phyloP scores from a whole-genome alignment of 2,888 invertebrate genomes.

The Tridacna crocea region DNA sequence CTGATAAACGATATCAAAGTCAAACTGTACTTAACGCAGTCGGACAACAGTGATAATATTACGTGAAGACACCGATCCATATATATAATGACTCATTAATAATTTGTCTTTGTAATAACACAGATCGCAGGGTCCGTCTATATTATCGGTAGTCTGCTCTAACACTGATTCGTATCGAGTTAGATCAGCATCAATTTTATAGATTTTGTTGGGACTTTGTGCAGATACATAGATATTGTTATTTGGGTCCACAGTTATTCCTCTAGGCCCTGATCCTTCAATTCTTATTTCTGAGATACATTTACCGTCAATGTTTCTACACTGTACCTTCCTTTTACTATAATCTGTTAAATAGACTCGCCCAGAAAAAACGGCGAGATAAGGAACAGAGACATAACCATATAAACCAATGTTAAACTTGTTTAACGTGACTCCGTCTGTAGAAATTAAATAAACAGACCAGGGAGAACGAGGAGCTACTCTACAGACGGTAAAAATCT shows the following conservation, averaged over 20 bases:
- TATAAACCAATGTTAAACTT: background rate
- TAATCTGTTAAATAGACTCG: background rate
- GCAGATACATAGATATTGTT: background rate
- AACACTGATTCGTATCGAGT: background rate
- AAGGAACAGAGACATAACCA: background rate
- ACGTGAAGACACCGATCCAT: too few species aligned
- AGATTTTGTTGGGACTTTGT: background rate
- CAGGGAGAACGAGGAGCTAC: background rate
- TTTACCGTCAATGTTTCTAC: conserved; percentile 5
- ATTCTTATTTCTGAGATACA: background rate
- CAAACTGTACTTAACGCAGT: too few species aligned
- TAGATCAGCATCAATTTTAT: background rate
- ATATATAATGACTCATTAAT: too few species aligned
- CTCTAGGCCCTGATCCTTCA: background rate
- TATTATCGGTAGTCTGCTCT: too few species aligned
- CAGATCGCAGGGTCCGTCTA: too few species aligned
- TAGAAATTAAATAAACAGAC: background rate
- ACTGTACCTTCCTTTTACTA: background rate
- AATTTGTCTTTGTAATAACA: too few species aligned
- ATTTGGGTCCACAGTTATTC: background rate
- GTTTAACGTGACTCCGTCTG: background rate
- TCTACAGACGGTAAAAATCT: background rate
- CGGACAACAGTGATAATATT: too few species aligned
- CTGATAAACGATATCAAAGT: too few species aligned
- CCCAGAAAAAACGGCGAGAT: conserved; percentile 1